These are phyloP conservation scores for Cydia splendana DNA, from an alignment of 1,140 invertebrate species.

Conservation along the genomic window DNA sequence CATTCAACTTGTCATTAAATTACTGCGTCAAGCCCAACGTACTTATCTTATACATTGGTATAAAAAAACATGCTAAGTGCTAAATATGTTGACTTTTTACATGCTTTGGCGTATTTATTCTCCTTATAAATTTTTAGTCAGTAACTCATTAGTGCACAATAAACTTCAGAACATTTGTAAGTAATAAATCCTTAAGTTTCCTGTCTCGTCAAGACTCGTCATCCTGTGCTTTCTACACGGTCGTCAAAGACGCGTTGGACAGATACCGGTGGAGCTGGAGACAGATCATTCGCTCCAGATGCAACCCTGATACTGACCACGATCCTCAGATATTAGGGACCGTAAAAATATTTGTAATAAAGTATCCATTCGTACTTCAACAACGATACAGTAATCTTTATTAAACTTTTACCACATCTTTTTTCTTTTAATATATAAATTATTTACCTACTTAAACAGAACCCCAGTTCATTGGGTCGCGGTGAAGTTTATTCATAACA, in stretches of 20 bases:
- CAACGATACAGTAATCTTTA: neutral
- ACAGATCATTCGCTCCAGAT: too few species aligned
- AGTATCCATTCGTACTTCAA: too few species aligned
- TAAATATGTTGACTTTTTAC: neutral
- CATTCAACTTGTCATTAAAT: neutral
- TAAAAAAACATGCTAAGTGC: neutral
- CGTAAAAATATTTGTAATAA: too few species aligned
- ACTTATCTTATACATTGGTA: neutral
- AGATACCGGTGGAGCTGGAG: too few species aligned
- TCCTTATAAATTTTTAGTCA: too few species aligned
- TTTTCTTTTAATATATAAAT: neutral
- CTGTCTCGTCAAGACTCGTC: too few species aligned
- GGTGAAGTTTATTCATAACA: conserved; percentile 18
- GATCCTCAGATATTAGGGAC: too few species aligned
- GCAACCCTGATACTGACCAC: too few species aligned
- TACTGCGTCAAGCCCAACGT: neutral
- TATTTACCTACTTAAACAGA: neutral
- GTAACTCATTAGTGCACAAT: neutral
- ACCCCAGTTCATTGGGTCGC: neutral
- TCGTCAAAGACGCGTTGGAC: too few species aligned
- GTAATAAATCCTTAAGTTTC: too few species aligned
- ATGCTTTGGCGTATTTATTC: neutral
- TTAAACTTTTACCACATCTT: neutral
- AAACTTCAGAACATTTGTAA: too few species aligned
- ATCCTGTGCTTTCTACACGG: too few species aligned